These are phyloP conservation scores for Halocaridina rubra DNA, from an alignment of 2,888 invertebrate species.

Conservation along the genomic window DNA sequence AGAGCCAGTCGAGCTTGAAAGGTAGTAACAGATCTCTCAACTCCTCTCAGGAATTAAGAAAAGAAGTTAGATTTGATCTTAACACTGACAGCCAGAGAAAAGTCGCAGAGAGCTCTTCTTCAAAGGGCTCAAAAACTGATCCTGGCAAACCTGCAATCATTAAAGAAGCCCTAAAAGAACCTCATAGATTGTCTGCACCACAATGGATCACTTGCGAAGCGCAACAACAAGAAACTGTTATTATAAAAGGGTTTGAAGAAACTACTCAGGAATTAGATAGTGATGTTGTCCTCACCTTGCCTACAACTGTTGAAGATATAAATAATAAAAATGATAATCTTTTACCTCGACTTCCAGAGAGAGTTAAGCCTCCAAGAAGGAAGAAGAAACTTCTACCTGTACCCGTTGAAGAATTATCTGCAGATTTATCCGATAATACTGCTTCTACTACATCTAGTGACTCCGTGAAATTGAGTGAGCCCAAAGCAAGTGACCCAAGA, in stretches of 20 bases:
- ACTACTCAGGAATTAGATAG: slow-evolving; percentile 20
- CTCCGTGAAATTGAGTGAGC: slow-evolving; percentile 9
- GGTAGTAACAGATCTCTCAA: slow-evolving; percentile 34
- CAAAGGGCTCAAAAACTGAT: neutral
- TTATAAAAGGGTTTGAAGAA: slow-evolving; percentile 29
- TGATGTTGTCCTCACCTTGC: neutral
- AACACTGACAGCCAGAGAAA: slow-evolving; percentile 5
- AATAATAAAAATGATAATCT: slow-evolving; percentile 34
- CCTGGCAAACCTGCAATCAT: neutral
- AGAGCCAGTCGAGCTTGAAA: slow-evolving; percentile 54
- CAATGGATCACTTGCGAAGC: slow-evolving; percentile 31
- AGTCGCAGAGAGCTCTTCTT: neutral
- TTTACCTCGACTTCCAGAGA: slow-evolving; percentile 52
- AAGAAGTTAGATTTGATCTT: slow-evolving; percentile 60
- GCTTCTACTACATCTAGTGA: slow-evolving; percentile 3
- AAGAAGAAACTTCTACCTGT: slow-evolving; percentile 50
- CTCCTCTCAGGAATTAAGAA: slow-evolving; percentile 45
- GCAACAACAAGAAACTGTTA: slow-evolving; percentile 31
- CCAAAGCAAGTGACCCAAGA: neutral
- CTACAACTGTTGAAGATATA: slow-evolving; percentile 31
- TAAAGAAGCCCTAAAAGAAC: neutral
- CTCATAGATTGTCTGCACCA: neutral
- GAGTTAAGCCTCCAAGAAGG: slow-evolving; percentile 56
- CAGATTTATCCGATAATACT: neutral
- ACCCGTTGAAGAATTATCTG: slow-evolving; percentile 42